phyloP scores from a whole-genome alignment of 2,113 vertebrate species.

The Chrysochloris asiatica region DNA sequence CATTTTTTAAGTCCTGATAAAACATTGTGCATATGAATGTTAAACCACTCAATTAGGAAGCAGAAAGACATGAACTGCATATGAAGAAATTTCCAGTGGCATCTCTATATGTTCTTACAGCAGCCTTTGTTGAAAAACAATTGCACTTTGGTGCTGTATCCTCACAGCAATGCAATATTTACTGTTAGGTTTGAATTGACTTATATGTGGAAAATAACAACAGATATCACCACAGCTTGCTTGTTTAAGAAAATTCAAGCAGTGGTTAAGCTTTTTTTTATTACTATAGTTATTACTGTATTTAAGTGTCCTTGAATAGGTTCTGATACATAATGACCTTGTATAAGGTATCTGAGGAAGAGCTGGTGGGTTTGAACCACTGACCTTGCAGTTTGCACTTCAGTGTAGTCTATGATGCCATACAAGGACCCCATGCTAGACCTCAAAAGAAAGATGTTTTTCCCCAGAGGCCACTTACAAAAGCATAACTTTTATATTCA shows the following conservation, averaged over 20 bases:
- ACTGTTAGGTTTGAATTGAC: not conserved
- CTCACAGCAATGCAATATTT: not conserved
- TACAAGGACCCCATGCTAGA: no score
- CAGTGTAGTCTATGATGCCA: no score
- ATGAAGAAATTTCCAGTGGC: not conserved
- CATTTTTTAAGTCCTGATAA: not conserved
- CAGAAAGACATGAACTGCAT: not conserved
- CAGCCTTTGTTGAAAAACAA: not conserved
- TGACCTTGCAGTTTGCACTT: no score
- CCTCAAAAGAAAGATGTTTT: not conserved
- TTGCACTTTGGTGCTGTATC: not conserved
- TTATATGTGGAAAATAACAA: not conserved
- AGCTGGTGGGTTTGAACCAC: no score
- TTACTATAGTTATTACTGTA: no score
- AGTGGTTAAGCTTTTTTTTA: no score
- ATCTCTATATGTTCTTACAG: not conserved
- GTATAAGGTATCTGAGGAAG: no score
- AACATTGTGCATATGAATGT: not conserved
- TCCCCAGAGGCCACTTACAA: not conserved
- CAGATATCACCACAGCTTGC: not conserved
- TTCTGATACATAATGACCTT: no score
- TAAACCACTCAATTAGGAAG: constrained; percentile 22
- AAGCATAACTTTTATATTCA: not conserved
- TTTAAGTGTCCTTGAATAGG: no score
- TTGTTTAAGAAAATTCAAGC: no score